Conservation (phyloP, 2,797 vertebrate species). For the Bryconaethiops microstoma region DNA sequence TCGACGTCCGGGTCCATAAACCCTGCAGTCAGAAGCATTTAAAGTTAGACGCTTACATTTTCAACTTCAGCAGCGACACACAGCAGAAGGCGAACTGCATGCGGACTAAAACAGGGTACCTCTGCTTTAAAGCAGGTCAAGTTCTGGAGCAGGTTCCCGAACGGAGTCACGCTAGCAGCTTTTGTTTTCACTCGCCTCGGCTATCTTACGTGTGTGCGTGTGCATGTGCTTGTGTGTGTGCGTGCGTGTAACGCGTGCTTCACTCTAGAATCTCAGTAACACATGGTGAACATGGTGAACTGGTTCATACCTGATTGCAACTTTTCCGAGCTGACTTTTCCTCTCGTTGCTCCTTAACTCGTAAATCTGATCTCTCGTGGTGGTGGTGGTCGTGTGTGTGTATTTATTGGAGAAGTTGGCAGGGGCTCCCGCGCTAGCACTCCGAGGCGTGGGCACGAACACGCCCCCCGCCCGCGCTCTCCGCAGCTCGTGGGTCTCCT, state of each 20-base stretch:
- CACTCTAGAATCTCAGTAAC: slow-evolving; percentile 2
- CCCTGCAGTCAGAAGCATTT: slow-evolving; percentile 12
- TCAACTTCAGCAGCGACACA: slow-evolving; percentile 9
- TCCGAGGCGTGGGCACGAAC: slow-evolving; percentile 48
- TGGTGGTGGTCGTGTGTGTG: not conserved
- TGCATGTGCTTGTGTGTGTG: not conserved
- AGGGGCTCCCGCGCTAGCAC: slow-evolving; percentile 57
- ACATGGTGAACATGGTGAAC: not conserved
- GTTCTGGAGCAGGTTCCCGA: slow-evolving; percentile 51
- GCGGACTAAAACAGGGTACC: too few relatives aligned
- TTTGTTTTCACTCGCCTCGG: slow-evolving; percentile 52
- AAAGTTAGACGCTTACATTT: slow-evolving; percentile 2
- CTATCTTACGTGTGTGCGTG: not conserved
- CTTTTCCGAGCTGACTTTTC: slow-evolving; percentile 75
- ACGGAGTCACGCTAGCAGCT: slow-evolving; percentile 54
- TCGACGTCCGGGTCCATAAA: slow-evolving; percentile 41
- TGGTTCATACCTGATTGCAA: slow-evolving; percentile 77
- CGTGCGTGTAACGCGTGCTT: not conserved
- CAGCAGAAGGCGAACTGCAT: too few relatives aligned
- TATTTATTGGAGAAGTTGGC: slow-evolving; percentile 55
- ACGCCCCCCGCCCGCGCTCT: slow-evolving; percentile 47
- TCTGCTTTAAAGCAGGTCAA: too few relatives aligned
- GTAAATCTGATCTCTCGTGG: slow-evolving; percentile 48
- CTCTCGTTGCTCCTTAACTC: slow-evolving; percentile 67
- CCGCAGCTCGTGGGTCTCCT: slow-evolving; percentile 46